A percentile compares a stretch with the other conserved stretches of the same genome.
These are phyloP conservation scores for Hypselothyrea guttata DNA, from an alignment of 2,888 invertebrate species.

Conservation along the genomic window DNA sequence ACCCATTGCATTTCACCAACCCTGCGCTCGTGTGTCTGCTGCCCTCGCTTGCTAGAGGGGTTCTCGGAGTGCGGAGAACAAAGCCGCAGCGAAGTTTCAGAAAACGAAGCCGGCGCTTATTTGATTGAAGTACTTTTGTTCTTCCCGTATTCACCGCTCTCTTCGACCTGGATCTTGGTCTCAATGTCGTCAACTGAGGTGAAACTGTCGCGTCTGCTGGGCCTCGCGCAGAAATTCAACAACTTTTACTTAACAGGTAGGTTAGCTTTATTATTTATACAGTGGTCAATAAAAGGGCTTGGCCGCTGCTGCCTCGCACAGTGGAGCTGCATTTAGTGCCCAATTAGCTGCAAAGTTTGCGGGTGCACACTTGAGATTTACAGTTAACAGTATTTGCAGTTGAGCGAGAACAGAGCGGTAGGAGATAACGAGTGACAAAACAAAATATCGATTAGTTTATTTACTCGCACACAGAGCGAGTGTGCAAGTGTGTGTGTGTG, in stretches of 20 bases:
- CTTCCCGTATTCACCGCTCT: slow-evolving; percentile 21
- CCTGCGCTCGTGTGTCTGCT: slow-evolving; percentile 6
- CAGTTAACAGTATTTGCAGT: slow-evolving; percentile 44
- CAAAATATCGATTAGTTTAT: slow-evolving; percentile 64
- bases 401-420: slow-evolving; percentile 33
- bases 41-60: slow-evolving; percentile 12
- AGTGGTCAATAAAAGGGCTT: slow-evolving; percentile 48
- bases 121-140: slow-evolving; percentile 45
- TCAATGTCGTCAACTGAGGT: slow-evolving; percentile 80
- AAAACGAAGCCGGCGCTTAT: slow-evolving; percentile 57
- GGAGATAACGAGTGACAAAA: slow-evolving; percentile 41
- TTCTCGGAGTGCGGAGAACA: slow-evolving; percentile 9
- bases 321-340: slow-evolving; percentile 23
- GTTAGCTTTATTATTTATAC: slow-evolving; percentile 49
- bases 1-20: background rate
- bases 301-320: slow-evolving; percentile 33
- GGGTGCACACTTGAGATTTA: slow-evolving; percentile 18
- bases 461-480: no score
- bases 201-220: slow-evolving; percentile 87
- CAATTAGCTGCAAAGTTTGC: slow-evolving; percentile 48
- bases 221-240: slow-evolving; percentile 93
- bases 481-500: slow-evolving; percentile 12
- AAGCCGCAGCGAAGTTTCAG: slow-evolving; percentile 21
- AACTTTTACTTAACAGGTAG: slow-evolving; percentile 94
- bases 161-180: background rate